Evolutionary conservation across 2,888 invertebrate species (phyloP), one percentile per base, ranked within the genome.

Genomic region (Phyllotreta striolata): DNA sequence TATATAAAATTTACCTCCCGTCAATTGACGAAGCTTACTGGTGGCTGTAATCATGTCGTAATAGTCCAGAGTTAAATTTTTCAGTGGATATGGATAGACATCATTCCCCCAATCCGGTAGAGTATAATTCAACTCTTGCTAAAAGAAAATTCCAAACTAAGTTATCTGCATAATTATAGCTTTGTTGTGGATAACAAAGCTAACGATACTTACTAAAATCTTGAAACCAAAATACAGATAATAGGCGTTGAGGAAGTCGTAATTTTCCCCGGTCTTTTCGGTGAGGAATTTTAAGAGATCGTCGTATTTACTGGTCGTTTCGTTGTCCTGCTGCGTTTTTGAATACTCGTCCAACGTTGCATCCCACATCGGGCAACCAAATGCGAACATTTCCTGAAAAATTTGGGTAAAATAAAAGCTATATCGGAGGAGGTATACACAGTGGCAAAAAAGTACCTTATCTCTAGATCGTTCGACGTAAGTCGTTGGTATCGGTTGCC

Each of bases 241-340:
- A 63, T 85, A 85, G 3, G 87, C 83, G 72, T 86, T 87, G 39
- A 85, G 84, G 0, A 86, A 83, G 13, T 80, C 78, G 8, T 88
- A 82, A 6, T 77, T 73, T 70, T 82, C 73, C 9, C 86, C 87
- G 0, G 86, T 85, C 1, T 82, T 73, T 37, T 79, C 72, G 0
- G 83, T 77, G 40, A 88, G 75, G 60, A 84, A 82, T 9, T 81
- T 69, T 64, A 83, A 85, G 65, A 87, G 77, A 1, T 80, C 70
- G 49, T 78, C 69, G 71, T 84, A 70, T 44, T 61, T 82, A 1
- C 82, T 78, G 0, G 79, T 76, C 4, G 85, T 77, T 8, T 82
- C 72, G n/a, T 74, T 62, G 55, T 78, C 77, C 0, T 86, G 80
- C 71, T 82, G 82, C 0, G 81, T 78, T 10, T 60, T 41, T 37